phyloP scores from a whole-genome alignment of 35 echinoderm and acorn worm genomes.

The Hemicentrotus pulcherrimus region DNA sequence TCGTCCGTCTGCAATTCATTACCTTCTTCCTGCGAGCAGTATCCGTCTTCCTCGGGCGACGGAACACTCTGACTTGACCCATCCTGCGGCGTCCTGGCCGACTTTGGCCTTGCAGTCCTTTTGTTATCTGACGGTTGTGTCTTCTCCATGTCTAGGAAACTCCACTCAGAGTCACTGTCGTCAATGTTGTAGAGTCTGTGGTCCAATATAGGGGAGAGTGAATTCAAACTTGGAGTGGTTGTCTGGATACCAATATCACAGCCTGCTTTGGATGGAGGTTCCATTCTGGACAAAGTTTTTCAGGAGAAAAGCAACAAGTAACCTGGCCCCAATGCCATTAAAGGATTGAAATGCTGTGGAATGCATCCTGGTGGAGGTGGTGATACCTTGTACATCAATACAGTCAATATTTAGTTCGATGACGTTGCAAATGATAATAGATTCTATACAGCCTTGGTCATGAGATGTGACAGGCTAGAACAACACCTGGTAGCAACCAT shows the following conservation, averaged over 20 bases:
- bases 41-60: conserved; percentile 64
- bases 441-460: not conserved
- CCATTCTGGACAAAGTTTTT: not conserved
- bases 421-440: conserved; percentile 10
- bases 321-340: not conserved
- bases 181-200: conserved; percentile 41
- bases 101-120: not conserved
- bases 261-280: not conserved
- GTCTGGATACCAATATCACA: conserved; percentile 43
- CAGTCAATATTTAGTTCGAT: not conserved
- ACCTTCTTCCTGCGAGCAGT: conserved; percentile 56
- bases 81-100: not conserved
- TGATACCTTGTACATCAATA: not conserved
- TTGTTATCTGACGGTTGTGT: not conserved
- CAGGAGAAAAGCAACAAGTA: not conserved
- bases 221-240: not conserved
- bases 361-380: not conserved
- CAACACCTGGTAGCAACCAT: not conserved
- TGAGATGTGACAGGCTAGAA: conserved; percentile 1
- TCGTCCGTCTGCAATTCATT: conserved; percentile 43
- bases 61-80: not conserved
- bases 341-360: not conserved
- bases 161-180: conserved; percentile 30
- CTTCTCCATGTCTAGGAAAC: conserved; percentile 28
- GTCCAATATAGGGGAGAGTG: conserved; percentile 26